Base-by-base conservation (phyloP, 2,888 invertebrate species). In the Drosophila anomalata region DNA sequence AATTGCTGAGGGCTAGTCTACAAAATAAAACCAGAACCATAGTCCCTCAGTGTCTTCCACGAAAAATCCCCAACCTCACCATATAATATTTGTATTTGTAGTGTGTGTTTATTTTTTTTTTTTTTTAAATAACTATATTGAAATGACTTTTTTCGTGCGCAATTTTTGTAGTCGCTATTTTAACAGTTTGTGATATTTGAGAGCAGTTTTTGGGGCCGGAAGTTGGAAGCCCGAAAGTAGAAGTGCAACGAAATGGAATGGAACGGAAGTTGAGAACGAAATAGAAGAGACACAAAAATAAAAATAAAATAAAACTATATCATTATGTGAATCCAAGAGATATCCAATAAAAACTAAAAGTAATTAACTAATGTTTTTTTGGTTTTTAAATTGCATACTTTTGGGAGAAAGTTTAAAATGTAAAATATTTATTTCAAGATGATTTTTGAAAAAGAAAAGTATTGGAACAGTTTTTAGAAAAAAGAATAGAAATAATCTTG, bases 1-100 rank as follows among this genome's bases (percentile, higher is more conserved):
- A 94, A 95, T 72, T 99, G 99, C 92, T 96, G 91, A 92, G 22
- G 12, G 14, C 31, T 24, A 12, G 17, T 12, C 24, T 26, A 26
- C 39, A 9, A 20, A n/a, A 9, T n/a, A 39, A 29, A 36, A 31
- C 8, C n/a, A 17, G 12, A 29, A 36, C 36, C 36, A 36, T 12
- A 36, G 36, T 36, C 36, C 36, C 36, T n/a, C 36, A 36, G 36
- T 36, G 36, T 36, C 36, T 36, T 36, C 11, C 14, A 77, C 63
- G 14, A 14, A 14, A 14, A 14, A 14, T 1, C 14, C 14, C 14
- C 14, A 14, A 14, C 14, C 14, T 14, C 14, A 14, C 14, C 51
- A 31, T 33, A 55, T 33, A 36, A 48, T 36, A 41, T 41, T 42
- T 62, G 47, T 67, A 60, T 39, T 57, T 59, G 51, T 39, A 60